Evolutionary conservation across 2,888 invertebrate species (phyloP).

Genomic region (Ophonus ardosiacus): DNA sequence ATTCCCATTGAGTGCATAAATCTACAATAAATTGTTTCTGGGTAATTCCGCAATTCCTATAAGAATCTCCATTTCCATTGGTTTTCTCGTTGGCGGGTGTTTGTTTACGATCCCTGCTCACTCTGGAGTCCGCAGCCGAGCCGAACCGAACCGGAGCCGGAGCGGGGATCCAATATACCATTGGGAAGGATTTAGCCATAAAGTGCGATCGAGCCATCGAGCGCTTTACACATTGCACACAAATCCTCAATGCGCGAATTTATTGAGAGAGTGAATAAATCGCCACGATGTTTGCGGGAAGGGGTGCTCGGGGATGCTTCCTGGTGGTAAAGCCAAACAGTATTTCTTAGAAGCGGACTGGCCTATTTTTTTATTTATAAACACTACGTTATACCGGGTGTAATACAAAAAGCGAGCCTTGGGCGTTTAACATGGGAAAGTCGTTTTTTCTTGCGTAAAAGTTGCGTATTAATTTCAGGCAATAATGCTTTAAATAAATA

Average conservation of each 20-base stretch:
- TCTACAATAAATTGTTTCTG: slow-evolving; percentile 5
- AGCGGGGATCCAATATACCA: slow-evolving; percentile 72
- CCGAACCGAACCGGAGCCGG: not conserved
- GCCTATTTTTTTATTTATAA: not conserved
- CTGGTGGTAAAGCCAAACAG: not conserved
- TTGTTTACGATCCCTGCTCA: slow-evolving; percentile 40
- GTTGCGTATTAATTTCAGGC: too few species aligned
- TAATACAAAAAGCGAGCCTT: too few species aligned
- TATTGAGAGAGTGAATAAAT: slow-evolving; percentile 71
- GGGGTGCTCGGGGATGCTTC: not conserved
- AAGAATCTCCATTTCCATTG: slow-evolving; percentile 41
- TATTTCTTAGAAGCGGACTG: not conserved
- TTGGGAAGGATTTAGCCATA: slow-evolving; percentile 75
- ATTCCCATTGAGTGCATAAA: not conserved
- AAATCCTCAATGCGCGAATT: slow-evolving; percentile 76
- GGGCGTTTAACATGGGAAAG: too few species aligned
- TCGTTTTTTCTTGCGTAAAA: too few species aligned
- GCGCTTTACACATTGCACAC: slow-evolving; percentile 71
- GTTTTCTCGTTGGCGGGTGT: slow-evolving; percentile 35
- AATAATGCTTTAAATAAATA: too few species aligned
- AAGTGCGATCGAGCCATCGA: slow-evolving; percentile 71
- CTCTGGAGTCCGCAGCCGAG: not conserved
- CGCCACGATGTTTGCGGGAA: not conserved
- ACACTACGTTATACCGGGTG: too few species aligned
- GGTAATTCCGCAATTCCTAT: slow-evolving; percentile 14